Evolutionary conservation across 1,140 invertebrate genomes (phyloP).

Genomic region (Caenorhabditis brenneri): DNA sequence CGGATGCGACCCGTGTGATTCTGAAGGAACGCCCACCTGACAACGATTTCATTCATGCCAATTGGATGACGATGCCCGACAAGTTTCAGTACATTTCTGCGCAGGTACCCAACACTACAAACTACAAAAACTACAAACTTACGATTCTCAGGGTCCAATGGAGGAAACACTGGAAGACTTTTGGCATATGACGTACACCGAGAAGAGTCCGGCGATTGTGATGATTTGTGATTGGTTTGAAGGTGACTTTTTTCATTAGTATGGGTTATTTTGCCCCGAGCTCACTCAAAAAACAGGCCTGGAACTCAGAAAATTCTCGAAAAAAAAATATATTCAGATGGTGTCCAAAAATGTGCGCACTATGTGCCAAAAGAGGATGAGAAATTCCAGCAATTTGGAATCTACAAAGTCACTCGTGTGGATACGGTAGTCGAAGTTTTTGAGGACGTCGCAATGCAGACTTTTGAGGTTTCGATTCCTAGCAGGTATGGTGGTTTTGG

Average conservation of each 20-base stretch:
- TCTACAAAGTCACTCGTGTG: neutral
- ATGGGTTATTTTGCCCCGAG: too few relatives aligned
- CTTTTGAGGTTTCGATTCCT: neutral
- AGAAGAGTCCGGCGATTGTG: slow-evolving; percentile 85
- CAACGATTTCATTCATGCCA: slow-evolving; percentile 51
- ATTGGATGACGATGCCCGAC: slow-evolving; percentile 48
- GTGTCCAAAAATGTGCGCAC: neutral
- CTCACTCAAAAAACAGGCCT: too few relatives aligned
- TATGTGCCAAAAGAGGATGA: neutral
- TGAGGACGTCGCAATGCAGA: neutral
- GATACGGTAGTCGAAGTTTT: neutral
- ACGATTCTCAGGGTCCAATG: slow-evolving; percentile 79
- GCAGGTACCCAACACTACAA: neutral
- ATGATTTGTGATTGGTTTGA: slow-evolving; percentile 75
- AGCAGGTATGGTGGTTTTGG: neutral
- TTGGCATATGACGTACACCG: slow-evolving; percentile 96
- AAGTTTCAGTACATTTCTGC: slow-evolving; percentile 43
- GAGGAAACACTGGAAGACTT: slow-evolving; percentile 89
- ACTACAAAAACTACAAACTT: neutral
- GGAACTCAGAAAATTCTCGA: too few relatives aligned
- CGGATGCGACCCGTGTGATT: slow-evolving; percentile 47
- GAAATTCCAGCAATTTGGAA: neutral
- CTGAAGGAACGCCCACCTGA: slow-evolving; percentile 29
- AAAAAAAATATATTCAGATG: neutral
- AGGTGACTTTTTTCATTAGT: too few relatives aligned